These are phyloP conservation scores for Carterocephalus palaemon DNA, from an alignment of 2,888 invertebrate genomes.

Conservation along the genomic window DNA sequence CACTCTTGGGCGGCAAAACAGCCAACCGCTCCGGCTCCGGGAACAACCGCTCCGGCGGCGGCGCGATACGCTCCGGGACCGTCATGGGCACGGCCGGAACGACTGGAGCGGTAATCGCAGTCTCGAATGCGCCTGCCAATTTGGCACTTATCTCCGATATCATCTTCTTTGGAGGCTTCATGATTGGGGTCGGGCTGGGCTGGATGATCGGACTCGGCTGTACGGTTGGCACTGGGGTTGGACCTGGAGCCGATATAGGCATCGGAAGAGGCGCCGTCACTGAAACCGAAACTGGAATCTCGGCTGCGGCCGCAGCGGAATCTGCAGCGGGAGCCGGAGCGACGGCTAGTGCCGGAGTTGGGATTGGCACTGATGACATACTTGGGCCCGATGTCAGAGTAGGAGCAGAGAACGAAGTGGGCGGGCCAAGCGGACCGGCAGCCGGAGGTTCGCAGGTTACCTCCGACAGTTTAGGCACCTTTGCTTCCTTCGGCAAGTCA, in stretches of 20 bases:
- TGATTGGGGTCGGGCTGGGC: conserved; percentile 52
- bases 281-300: conserved; percentile 26
- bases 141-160: conserved; percentile 69
- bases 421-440: conserved; percentile 22
- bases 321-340: conserved; percentile 27
- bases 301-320: conserved; percentile 25
- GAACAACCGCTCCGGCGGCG: conserved; percentile 25
- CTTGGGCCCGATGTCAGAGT: not conserved
- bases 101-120: conserved; percentile 35
- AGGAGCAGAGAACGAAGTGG: too few species aligned
- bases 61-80: conserved; percentile 15
- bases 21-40: conserved; percentile 31
- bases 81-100: conserved; percentile 15
- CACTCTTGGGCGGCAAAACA: conserved; percentile 27
- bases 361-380: too few species aligned
- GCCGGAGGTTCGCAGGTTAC: conserved; percentile 27
- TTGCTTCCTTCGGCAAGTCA: conserved; percentile 48
- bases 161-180: conserved; percentile 68
- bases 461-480: conserved; percentile 43
- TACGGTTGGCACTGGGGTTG: conserved; percentile 3
- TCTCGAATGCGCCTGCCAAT: conserved; percentile 58
- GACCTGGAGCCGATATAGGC: conserved; percentile 30
- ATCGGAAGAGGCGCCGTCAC: conserved; percentile 28
- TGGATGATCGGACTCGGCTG: conserved; percentile 4
- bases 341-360: conserved; percentile 29